Evolutionary conservation across 2,888 invertebrate species (phyloP).

Genomic region (Melanchra persicariae): DNA sequence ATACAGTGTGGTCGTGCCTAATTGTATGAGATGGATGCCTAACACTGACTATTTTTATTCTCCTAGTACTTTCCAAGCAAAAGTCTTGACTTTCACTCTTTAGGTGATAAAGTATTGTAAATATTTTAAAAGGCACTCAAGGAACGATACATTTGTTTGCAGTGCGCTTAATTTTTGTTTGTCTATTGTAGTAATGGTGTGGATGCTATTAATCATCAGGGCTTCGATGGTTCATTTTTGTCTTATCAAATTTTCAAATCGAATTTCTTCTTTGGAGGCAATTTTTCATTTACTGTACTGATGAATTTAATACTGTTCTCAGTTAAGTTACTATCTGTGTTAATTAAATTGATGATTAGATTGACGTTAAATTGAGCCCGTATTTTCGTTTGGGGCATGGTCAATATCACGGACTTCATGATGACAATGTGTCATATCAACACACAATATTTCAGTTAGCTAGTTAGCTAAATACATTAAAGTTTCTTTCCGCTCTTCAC

Average conservation of each 20-base stretch:
- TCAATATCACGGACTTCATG: background rate
- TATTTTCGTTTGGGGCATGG: background rate
- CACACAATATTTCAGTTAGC: too few species aligned
- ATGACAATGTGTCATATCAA: background rate
- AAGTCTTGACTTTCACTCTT: slow-evolving; percentile 60
- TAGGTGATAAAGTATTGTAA: slow-evolving; percentile 42
- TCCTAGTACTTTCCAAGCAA: slow-evolving; percentile 60
- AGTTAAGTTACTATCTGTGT: background rate
- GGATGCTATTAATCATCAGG: slow-evolving; percentile 21
- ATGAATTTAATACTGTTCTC: background rate
- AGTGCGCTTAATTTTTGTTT: slow-evolving; percentile 26
- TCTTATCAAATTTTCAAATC: slow-evolving; percentile 11
- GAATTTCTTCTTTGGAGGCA: background rate
- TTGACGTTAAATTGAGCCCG: background rate
- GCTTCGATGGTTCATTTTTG: slow-evolving; percentile 25
- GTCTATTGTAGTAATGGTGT: slow-evolving; percentile 14
- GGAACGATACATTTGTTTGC: slow-evolving; percentile 17
- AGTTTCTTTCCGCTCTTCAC: too few species aligned
- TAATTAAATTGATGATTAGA: background rate
- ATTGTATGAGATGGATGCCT: slow-evolving; percentile 47
- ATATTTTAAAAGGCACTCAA: slow-evolving; percentile 31
- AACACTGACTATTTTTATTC: slow-evolving; percentile 55
- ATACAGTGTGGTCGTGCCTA: slow-evolving; percentile 42
- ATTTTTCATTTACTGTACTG: background rate
- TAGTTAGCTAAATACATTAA: too few species aligned